Conservation (phyloP, 2,888 invertebrate species). For the Macrosiphum euphorbiae region DNA sequence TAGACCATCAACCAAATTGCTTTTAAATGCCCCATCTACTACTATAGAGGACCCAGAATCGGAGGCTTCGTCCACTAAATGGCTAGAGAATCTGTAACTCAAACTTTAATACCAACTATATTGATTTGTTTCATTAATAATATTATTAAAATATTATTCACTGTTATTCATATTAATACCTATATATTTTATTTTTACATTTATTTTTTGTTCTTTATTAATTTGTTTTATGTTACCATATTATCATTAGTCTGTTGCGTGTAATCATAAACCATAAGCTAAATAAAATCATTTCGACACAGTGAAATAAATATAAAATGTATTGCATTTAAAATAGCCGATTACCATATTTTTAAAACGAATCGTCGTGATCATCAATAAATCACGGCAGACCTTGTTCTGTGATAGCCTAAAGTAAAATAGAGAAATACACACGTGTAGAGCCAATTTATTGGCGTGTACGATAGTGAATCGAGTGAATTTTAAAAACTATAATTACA, state of each 20-base stretch:
- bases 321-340: neutral
- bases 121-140: neutral
- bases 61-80: no score
- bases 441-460: neutral
- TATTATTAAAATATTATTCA: neutral
- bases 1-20: no score
- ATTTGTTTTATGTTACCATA: no score
- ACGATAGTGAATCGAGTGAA: neutral
- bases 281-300: neutral
- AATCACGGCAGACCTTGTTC: conserved; percentile 17
- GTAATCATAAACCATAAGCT: no score
- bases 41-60: no score
- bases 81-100: neutral
- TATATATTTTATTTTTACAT: neutral
- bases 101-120: neutral
- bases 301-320: neutral
- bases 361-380: conserved; percentile 2
- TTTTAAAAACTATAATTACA: conserved; percentile 32
- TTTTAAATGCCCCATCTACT: no score
- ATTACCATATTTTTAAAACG: conserved; percentile 7
- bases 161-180: neutral
- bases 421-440: neutral
- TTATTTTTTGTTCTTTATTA: no score
- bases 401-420: neutral
- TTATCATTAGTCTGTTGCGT: no score